Base-by-base conservation (phyloP, 1,140 invertebrate species). In the Aricia agestis region DNA sequence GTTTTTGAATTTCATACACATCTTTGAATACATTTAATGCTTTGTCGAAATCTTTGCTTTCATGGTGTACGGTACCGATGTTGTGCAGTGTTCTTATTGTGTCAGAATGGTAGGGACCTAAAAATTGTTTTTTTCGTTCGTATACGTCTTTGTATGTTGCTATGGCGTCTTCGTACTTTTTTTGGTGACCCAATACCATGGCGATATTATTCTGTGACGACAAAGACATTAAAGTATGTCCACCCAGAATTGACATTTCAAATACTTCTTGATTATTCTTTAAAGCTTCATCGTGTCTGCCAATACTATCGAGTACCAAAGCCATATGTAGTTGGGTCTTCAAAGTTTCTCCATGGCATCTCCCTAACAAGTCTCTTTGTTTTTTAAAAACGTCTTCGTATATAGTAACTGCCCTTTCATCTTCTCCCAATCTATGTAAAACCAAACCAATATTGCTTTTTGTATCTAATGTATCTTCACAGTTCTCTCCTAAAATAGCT, bases 41-140 rank as follows among this genome's bases (percentile, higher is more conserved):
- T 41, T 66, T 66, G 9, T 36, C 65, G 31, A 31, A 36, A 66
- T 41, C 65, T 13, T 66, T n/a, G 17, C 32, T n/a, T 19, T 36
- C 25, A 19, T 41, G 5, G 13, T 66, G 32, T n/a, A 66, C 15
- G 1, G 31, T 17, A 5, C 13, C 65, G 9, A 66, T 41, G 13
- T 66, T 66, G 31, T 66, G 65, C n/a, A 66, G 32, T n/a, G 65
- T 41, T 36, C 65, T 66, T 66, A 66, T 15, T 36, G 65, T 66
- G 31, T 66, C 65, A 41, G 65, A 66, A 36, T 66, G 65, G 11
- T 41, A 36, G 10, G 65, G 65, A 3, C 65, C 65, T 66, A 66
- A n/a, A 66, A 66, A 11, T 17, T 25, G 7, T 36, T 66, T 36
- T 66, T 66, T 66, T 66, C 65, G 25, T 66, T 66, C 32, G 13